Percentiles rank a stretch among this genome's conserved stretches.
These are phyloP conservation scores for Oscheius sp. DNA, from an alignment of 2,888 invertebrate species.

Conservation along the genomic window DNA sequence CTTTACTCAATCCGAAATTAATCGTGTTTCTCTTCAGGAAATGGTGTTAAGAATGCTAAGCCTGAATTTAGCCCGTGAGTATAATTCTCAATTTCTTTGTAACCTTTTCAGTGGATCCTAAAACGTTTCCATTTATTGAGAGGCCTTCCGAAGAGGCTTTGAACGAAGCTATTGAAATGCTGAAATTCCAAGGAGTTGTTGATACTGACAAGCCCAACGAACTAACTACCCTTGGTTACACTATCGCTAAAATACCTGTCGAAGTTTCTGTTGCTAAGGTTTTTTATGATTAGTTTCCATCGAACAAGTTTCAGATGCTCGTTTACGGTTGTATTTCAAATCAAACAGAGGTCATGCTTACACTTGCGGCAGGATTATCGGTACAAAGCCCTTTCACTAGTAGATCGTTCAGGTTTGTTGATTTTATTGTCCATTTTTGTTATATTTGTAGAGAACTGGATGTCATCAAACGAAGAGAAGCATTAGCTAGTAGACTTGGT, in stretches of 20 bases:
- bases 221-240: slow-evolving; percentile 79
- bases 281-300: slow-evolving; percentile 58
- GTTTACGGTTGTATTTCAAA: slow-evolving; percentile 65
- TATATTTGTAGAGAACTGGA: slow-evolving; percentile 45
- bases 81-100: neutral
- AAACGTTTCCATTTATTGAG: slow-evolving; percentile 90
- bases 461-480: slow-evolving; percentile 60
- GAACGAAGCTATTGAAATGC: slow-evolving; percentile 86
- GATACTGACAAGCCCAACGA: slow-evolving; percentile 48
- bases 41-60: slow-evolving; percentile 91
- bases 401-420: slow-evolving; percentile 80
- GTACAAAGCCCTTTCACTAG: slow-evolving; percentile 93
- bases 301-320: slow-evolving; percentile 57
- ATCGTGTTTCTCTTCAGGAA: slow-evolving; percentile 91
- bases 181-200: slow-evolving; percentile 81
- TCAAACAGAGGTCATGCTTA: slow-evolving; percentile 80
- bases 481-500: slow-evolving; percentile 91
- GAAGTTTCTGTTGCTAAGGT: slow-evolving; percentile 96
- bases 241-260: slow-evolving; percentile 89
- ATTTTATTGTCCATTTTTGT: neutral
- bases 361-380: slow-evolving; percentile 89
- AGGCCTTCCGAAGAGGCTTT: slow-evolving; percentile 86
- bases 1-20: slow-evolving; percentile 77
- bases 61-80: slow-evolving; percentile 90
- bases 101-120: slow-evolving; percentile 61